Percentiles rank a stretch among this genome's conserved stretches.
phyloP scores from a whole-genome alignment of 2,888 invertebrate genomes.

The Clitarchus hookeri region DNA sequence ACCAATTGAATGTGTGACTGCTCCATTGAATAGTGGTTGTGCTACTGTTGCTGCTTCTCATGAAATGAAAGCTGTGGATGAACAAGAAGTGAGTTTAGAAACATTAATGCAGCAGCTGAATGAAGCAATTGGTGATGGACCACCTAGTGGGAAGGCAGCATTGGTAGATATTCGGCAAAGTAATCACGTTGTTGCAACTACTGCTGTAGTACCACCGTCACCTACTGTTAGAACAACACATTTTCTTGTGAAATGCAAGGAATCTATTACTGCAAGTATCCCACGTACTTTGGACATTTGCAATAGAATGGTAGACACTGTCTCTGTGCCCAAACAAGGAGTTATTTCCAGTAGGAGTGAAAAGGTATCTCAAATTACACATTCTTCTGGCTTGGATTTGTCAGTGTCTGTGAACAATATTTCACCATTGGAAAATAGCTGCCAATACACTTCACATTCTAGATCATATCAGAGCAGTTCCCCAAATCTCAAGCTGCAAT shows the following conservation, averaged over 20 bases:
- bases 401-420: background rate
- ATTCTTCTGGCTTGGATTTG: background rate
- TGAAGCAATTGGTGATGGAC: slow-evolving; percentile 52
- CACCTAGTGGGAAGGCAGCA: background rate
- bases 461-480: background rate
- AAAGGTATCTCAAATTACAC: background rate
- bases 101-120: slow-evolving; percentile 60
- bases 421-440: background rate
- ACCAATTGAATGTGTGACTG: slow-evolving; percentile 47
- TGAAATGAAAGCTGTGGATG: slow-evolving; percentile 45
- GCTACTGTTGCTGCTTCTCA: background rate
- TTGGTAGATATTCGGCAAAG: background rate
- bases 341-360: background rate
- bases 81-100: slow-evolving; percentile 58
- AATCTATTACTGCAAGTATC: background rate
- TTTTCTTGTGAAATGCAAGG: background rate
- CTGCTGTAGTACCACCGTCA: background rate
- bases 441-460: background rate
- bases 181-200: background rate
- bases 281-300: background rate
- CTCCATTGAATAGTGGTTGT: slow-evolving; percentile 29
- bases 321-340: background rate
- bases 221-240: background rate
- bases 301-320: background rate
- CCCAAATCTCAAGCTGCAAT: background rate